Evolutionary conservation across 2,113 vertebrate genomes (phyloP), one percentile per base, ranked within the genome.

Genomic region (Thamnophis sirtalis): DNA sequence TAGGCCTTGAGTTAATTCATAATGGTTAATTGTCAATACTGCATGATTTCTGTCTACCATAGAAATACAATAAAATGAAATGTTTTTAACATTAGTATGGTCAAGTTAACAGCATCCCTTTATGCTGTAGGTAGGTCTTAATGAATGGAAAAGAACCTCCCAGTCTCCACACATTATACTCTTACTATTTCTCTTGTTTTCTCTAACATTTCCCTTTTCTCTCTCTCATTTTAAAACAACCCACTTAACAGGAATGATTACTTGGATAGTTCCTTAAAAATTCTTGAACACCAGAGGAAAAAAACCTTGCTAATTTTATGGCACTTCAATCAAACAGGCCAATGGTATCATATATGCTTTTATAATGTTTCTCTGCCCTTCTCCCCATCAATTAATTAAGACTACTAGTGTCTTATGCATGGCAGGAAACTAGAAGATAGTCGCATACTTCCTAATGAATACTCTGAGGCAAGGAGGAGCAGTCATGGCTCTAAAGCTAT

Each of bases 11-110:
- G 94, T 84, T 96, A 58, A 96, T 97, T 97, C 96, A 97, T 97
- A 85, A 96, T 97, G 94, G 56, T 73, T 33, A 38, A 73, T 73
- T 38, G n/a, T 73, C 68, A 73, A 73, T 94, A 97, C 97, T 95
- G 96, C 97, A 96, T 96, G 93, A 92, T 95, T 97, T 96, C 96
- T 97, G 96, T 96, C 97, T 97, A 93, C 93, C 94, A 63, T 94
- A 97, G 96, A 94, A 94, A 94, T 95, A 93, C 97, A 97, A 97
- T 96, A 97, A 97, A 92, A 96, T 97, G 95, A 95, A 95, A 92
- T 91, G 95, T 93, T 97, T 96, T 97, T 96, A 92, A 91, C 93
- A 96, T 96, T 96, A 96, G 97, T 96, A 89, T 96, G 93, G 95
- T 96, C 95, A 97, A 95, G 97, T 97, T 97, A 97, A 97, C 88